Evolutionary conservation across 2,797 vertebrate genomes (phyloP).

Genomic region (Chloroceryle inda): DNA sequence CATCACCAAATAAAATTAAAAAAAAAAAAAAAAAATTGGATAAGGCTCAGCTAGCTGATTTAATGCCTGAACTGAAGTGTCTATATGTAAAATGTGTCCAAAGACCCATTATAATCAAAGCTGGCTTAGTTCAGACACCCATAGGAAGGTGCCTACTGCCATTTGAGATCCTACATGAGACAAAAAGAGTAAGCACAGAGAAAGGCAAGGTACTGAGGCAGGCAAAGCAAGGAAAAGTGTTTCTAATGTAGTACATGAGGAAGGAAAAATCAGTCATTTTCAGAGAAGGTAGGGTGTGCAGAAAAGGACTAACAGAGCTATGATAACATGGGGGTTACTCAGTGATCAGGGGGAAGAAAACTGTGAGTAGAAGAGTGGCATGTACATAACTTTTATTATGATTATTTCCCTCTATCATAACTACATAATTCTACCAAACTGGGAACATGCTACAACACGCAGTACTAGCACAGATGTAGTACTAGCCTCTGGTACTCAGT

Average conservation of each 20-base stretch:
- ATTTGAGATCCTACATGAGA: background rate
- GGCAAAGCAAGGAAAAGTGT: background rate
- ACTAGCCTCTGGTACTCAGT: background rate
- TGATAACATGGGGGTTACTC: background rate
- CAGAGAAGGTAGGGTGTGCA: background rate
- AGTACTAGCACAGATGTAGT: background rate
- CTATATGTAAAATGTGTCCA: rapidly evolving
- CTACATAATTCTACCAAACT: background rate
- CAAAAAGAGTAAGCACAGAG: background rate
- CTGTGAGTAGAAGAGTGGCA: background rate
- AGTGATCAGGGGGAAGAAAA: background rate
- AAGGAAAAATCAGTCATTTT: background rate
- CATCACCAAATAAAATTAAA: background rate
- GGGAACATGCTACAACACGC: background rate
- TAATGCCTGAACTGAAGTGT: background rate
- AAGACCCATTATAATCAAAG: background rate
- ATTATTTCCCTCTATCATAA: background rate
- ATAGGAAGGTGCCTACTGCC: background rate
- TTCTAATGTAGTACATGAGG: background rate
- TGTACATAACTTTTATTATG: rapidly evolving
- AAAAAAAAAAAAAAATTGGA: background rate
- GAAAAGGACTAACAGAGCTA: background rate
- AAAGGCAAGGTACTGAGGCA: background rate
- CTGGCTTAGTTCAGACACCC: background rate
- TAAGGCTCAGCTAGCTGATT: background rate